Conservation (phyloP, 2,888 invertebrate genomes). For the Hirtodrosophila histrioides region DNA sequence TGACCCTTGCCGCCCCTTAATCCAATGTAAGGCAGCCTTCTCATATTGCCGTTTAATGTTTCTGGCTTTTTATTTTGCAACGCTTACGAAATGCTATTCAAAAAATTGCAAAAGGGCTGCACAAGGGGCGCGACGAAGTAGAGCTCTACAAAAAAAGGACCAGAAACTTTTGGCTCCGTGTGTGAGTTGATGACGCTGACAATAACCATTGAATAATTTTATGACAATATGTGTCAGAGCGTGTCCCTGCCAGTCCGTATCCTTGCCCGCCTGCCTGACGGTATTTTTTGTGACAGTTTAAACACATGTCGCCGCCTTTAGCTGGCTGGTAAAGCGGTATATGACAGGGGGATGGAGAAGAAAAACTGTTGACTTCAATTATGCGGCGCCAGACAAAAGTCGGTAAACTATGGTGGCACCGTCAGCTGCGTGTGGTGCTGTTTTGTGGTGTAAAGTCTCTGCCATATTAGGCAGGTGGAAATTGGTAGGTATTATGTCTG, state of each 20-base stretch:
- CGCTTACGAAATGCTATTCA: constrained; percentile 72
- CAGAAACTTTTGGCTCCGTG: constrained; percentile 65
- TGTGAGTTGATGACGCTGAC: constrained; percentile 52
- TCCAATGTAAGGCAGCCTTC: constrained; percentile 66
- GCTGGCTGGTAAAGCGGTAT: no score
- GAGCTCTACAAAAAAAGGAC: constrained; percentile 58
- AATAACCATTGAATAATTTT: constrained; percentile 80
- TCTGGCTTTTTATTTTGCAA: constrained; percentile 67
- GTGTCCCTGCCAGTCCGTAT: constrained; percentile 44
- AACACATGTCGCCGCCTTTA: constrained; percentile 63
- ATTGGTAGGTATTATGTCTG: constrained; percentile 57
- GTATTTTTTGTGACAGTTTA: constrained; percentile 71
- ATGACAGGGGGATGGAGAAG: no score
- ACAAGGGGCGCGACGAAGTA: constrained; percentile 12
- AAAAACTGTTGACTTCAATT: constrained; percentile 66
- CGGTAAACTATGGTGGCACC: constrained; percentile 57
- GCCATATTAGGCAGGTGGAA: constrained; percentile 61
- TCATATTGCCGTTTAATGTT: constrained; percentile 75
- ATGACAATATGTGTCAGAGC: constrained; percentile 80
- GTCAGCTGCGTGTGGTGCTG: constrained; percentile 5
- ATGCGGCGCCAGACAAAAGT: constrained; percentile 58
- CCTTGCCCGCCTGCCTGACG: constrained; percentile 39
- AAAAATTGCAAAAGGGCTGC: constrained; percentile 72
- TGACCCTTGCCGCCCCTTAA: constrained; percentile 46
- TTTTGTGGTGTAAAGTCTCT: constrained; percentile 27